Evolutionary conservation across 2,797 vertebrate genomes (phyloP).

Genomic region (Pteropus rufus): DNA sequence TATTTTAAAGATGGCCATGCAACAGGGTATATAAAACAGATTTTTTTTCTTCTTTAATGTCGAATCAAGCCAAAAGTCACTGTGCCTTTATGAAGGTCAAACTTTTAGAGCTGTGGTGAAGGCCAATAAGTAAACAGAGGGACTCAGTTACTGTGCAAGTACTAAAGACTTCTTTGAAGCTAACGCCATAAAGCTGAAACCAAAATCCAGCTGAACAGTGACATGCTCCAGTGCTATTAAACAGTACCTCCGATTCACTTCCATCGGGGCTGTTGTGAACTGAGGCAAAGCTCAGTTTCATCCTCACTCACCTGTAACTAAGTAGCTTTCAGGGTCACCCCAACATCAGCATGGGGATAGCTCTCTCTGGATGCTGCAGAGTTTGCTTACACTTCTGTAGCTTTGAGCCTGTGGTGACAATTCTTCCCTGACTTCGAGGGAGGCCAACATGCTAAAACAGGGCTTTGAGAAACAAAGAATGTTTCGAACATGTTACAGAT

Average conservation of each 20-base stretch:
- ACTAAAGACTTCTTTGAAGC: neutral
- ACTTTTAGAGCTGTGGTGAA: neutral
- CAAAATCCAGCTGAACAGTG: neutral
- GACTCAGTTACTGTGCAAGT: neutral
- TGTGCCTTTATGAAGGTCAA: neutral
- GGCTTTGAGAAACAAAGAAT: neutral
- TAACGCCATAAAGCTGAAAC: neutral
- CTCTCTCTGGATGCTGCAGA: neutral
- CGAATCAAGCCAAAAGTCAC: neutral
- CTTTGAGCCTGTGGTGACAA: neutral
- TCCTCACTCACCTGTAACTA: neutral
- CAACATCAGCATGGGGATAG: accelerated
- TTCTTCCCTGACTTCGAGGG: neutral
- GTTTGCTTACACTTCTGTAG: neutral
- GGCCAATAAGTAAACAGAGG: neutral
- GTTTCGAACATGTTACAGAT: neutral
- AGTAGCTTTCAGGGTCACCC: neutral
- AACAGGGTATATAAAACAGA: neutral
- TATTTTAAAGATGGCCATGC: neutral
- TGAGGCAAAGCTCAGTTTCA: neutral
- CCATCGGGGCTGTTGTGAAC: neutral
- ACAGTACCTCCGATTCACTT: no score
- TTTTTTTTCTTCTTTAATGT: neutral
- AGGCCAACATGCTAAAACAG: neutral
- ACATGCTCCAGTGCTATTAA: neutral